Base-by-base conservation (phyloP, 2,113 vertebrate species). In the Myrmecophaga tridactyla region DNA sequence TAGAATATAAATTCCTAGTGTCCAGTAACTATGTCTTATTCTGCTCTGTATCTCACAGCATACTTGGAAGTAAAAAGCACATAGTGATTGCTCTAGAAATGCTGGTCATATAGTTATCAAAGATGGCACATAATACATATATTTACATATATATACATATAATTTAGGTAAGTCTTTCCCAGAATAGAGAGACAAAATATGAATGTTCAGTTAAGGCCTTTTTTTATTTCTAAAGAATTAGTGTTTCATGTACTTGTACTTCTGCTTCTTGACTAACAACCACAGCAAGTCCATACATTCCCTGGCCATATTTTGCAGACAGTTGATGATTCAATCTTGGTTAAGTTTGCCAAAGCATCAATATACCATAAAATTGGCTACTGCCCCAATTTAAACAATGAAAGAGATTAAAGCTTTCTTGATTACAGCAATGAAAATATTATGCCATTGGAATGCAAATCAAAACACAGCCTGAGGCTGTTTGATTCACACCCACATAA, bases 321-420 rank as follows among this genome's bases (percentile, higher is more conserved):
- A 23, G 73, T 78, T 73, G 41, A 94, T 93, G n/a, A 95, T 25
- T 95, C 58, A 94, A 17, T 83, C 85, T 78, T 82, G 31, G 72
- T 15, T 31, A 84, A 93, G 10, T 88, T 84, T 92, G 46, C 58
- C 89, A 76, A 80, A 43, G 25, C 67, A 92, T 92, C 62, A 75
- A 83, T 94, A 94, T 60, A 62, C 36, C 65, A 89, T 92, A 92
- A 96, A 78, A 86, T 46, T 82, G 56, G 62, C 46, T 77, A 94
- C 43, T 60, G 76, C 11, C 5, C 43, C 23, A 97, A 46, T 94
- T 96, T 95, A 94, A 96, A 96, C 29, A 96, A 95, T 95, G 78
- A 93, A 88, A 20, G n/a, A 87, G 56, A 95, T 95, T 95, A 94
- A 96, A 96, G 53, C 63, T 73, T n/a, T 29, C 14, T 82, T 96